Conservation (phyloP, 2,113 vertebrate species). For the Oreochromis spilurus region DNA sequence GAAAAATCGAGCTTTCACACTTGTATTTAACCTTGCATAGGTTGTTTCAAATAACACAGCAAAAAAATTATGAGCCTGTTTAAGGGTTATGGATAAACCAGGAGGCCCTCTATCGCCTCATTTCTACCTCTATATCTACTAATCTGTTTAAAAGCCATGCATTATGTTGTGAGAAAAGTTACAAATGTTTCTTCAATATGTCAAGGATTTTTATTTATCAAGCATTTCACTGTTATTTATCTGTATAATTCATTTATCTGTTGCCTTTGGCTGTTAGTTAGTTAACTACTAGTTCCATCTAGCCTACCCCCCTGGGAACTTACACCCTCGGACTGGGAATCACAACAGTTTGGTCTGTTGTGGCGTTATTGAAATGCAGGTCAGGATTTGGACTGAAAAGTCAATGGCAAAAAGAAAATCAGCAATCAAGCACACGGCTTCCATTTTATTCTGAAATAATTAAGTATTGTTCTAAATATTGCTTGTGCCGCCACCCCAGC, state of each 20-base stretch:
- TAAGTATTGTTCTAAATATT: neutral
- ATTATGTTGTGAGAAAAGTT: neutral
- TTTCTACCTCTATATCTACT: neutral
- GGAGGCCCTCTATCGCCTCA: neutral
- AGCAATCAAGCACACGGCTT: neutral
- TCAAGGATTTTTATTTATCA: neutral
- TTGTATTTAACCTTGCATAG: neutral
- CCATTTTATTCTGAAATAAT: constrained; percentile 4
- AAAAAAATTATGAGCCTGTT: neutral
- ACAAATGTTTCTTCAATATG: neutral
- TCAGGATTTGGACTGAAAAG: neutral
- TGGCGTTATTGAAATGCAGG: neutral
- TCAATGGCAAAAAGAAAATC: neutral
- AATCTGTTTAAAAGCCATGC: neutral
- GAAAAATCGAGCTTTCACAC: neutral
- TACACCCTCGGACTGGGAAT: neutral
- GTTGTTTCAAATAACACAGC: neutral
- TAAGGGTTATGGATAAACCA: neutral
- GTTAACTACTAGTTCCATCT: neutral
- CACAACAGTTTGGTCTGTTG: neutral
- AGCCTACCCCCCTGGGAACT: neutral
- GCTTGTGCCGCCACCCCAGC: neutral
- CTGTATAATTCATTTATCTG: neutral
- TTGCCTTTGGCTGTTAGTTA: neutral
- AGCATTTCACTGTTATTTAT: neutral